Percentiles rank a stretch among this genome's conserved stretches.
These are phyloP conservation scores for Pseudococcus viburni DNA, from an alignment of 2,888 invertebrate species.

Conservation along the genomic window DNA sequence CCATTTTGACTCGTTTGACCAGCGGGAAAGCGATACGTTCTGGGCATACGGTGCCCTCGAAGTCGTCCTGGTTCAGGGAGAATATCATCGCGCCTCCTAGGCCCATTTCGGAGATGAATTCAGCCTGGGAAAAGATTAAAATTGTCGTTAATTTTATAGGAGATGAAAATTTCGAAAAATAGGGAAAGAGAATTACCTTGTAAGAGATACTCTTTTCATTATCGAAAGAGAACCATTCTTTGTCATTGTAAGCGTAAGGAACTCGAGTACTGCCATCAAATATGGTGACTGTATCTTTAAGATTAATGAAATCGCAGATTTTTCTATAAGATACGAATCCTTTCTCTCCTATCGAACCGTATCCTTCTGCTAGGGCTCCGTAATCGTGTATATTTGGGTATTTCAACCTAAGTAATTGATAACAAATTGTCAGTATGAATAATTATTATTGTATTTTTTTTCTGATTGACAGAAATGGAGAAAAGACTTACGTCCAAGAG, in stretches of 20 bases:
- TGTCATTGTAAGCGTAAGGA: constrained; percentile 80
- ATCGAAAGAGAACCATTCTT: constrained; percentile 90
- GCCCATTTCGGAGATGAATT: constrained; percentile 76
- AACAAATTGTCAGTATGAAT: neutral
- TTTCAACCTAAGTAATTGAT: constrained; percentile 74
- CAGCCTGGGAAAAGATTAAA: constrained; percentile 71
- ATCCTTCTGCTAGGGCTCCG: constrained; percentile 74
- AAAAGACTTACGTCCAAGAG: constrained; percentile 76
- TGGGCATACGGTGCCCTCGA: constrained; percentile 61
- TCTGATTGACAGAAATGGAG: neutral
- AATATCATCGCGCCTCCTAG: constrained; percentile 89
- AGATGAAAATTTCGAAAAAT: neutral
- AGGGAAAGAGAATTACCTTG: constrained; percentile 74
- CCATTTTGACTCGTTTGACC: constrained; percentile 67
- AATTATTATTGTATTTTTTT: neutral
- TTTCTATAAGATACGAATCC: constrained; percentile 83
- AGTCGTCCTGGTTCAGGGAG: constrained; percentile 87
- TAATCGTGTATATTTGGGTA: constrained; percentile 73
- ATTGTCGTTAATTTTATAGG: neutral
- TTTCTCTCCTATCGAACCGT: constrained; percentile 78
- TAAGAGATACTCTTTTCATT: constrained; percentile 79
- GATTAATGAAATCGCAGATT: constrained; percentile 78
- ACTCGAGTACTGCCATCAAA: constrained; percentile 82
- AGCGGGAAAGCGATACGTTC: constrained; percentile 66
- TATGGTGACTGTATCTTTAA: constrained; percentile 74